Conservation (phyloP, 2,797 vertebrate species). For the Poecile montanus region DNA sequence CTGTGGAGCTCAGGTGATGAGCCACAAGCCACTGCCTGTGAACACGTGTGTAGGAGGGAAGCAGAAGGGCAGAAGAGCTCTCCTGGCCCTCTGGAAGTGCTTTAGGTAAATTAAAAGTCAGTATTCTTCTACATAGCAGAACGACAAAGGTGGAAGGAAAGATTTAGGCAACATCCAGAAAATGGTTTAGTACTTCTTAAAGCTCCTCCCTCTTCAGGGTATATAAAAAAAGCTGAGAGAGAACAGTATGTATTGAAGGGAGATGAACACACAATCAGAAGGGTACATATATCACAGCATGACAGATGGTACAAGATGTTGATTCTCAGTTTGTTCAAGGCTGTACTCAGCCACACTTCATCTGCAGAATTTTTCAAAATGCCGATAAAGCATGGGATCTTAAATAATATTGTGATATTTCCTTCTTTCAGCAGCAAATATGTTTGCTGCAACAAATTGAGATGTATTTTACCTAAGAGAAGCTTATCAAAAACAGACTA, state of each 20-base stretch:
- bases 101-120: neutral
- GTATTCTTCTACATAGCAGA: neutral
- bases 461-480: neutral
- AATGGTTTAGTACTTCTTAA: neutral
- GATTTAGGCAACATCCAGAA: neutral
- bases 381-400: neutral
- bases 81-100: neutral
- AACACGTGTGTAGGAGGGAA: accelerated
- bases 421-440: neutral
- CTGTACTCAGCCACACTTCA: neutral
- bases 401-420: neutral
- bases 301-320: neutral
- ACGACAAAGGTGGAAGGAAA: neutral
- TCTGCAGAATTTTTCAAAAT: neutral
- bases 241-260: neutral
- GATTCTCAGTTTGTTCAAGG: constrained; percentile 4
- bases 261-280: neutral
- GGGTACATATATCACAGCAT: neutral
- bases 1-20: neutral
- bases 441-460: neutral
- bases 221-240: neutral
- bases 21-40: accelerated
- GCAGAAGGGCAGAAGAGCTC: neutral
- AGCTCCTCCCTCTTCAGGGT: neutral
- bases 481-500: neutral